A percentile compares a stretch with the other conserved stretches of the same genome.
Conservation (phyloP, 2,888 invertebrate genomes). For the Gymnoscelis rufifasciata region DNA sequence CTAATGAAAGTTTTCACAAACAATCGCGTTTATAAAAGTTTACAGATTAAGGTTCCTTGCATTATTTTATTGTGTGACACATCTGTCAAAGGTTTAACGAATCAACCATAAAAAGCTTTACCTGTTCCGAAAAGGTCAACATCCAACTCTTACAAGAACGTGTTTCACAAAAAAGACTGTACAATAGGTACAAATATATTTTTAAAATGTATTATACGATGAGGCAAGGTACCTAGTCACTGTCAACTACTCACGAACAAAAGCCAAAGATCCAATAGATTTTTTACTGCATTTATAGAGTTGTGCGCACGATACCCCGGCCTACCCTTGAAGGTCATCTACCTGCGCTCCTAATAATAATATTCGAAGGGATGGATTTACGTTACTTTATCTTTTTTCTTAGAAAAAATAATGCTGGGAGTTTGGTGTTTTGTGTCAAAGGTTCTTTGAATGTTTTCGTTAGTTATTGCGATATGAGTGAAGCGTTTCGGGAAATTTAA, state of each 20-base stretch:
- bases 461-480: not conserved
- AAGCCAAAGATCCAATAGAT: slow-evolving; percentile 21
- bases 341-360: slow-evolving; percentile 38
- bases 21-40: too few relatives aligned
- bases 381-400: slow-evolving; percentile 22
- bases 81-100: too few relatives aligned
- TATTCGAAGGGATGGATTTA: slow-evolving; percentile 28
- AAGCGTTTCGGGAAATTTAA: not conserved
- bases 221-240: slow-evolving; percentile 20
- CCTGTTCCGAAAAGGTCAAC: slow-evolving; percentile 13
- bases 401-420: slow-evolving; percentile 19
- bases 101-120: too few relatives aligned
- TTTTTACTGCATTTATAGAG: slow-evolving; percentile 23
- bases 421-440: slow-evolving; percentile 24
- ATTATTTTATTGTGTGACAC: too few relatives aligned
- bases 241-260: slow-evolving; percentile 27
- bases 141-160: slow-evolving; percentile 7
- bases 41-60: too few relatives aligned
- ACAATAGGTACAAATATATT: slow-evolving; percentile 4
- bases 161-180: slow-evolving; percentile 13
- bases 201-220: slow-evolving; percentile 18
- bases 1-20: too few relatives aligned
- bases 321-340: slow-evolving; percentile 36
- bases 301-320: slow-evolving; percentile 26
- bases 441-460: slow-evolving; percentile 11